phyloP scores from a whole-genome alignment of 1,140 invertebrate species.

The Probaryconus sp. region DNA sequence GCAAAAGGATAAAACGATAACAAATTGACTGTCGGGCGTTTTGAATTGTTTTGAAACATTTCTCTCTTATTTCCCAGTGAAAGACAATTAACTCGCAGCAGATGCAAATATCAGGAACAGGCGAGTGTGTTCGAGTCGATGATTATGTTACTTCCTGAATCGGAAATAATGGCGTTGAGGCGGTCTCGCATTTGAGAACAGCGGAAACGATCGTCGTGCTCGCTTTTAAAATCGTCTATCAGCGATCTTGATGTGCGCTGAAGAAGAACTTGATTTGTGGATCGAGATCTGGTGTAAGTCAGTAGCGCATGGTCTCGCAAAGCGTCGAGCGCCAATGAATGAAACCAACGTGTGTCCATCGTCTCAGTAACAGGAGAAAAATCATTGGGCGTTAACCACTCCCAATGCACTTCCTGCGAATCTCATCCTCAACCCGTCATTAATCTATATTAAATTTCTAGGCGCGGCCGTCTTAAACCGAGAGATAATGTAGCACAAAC shows the following conservation, averaged over 20 bases:
- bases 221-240: slow-evolving; percentile 9
- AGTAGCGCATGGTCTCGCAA: no score
- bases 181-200: background rate
- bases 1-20: no score
- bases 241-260: slow-evolving; percentile 34
- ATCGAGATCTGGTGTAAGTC: slow-evolving; percentile 21
- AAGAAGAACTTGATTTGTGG: slow-evolving; percentile 29
- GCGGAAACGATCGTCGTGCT: background rate
- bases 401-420: slow-evolving; percentile 34
- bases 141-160: no score
- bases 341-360: slow-evolving; percentile 9
- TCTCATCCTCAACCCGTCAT: slow-evolving; percentile 28
- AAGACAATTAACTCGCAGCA: no score
- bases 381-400: slow-evolving; percentile 29
- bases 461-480: slow-evolving; percentile 40
- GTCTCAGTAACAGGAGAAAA: slow-evolving; percentile 16
- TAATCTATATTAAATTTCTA: slow-evolving; percentile 56
- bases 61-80: no score
- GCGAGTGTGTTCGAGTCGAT: no score
- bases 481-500: slow-evolving; percentile 10
- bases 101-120: no score
- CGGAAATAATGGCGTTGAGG: no score
- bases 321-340: slow-evolving; percentile 17
- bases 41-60: no score
- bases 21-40: no score